phyloP scores from a whole-genome alignment of 1,140 invertebrate genomes.

The Zaprionus kolodkinae region DNA sequence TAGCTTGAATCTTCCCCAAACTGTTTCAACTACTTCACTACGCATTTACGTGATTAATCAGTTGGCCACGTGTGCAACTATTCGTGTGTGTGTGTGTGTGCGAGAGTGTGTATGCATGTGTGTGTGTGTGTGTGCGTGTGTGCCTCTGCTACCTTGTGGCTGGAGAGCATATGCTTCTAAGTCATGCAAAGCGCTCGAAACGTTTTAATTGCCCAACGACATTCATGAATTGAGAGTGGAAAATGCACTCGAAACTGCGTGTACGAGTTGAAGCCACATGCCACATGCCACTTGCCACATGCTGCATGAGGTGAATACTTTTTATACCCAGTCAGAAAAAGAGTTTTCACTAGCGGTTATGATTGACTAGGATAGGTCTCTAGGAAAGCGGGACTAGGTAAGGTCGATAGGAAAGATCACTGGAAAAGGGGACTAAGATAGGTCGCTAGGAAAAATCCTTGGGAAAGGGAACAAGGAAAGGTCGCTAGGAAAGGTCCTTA shows the following conservation, averaged over 20 bases:
- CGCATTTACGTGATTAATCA: conserved; percentile 82
- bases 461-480: too few relatives aligned
- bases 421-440: too few relatives aligned
- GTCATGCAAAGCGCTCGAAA: conserved; percentile 72
- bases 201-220: conserved; percentile 64
- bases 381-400: too few relatives aligned
- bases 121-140: conserved; percentile 11
- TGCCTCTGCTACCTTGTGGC: conserved; percentile 1
- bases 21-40: conserved; percentile 53
- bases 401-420: too few relatives aligned
- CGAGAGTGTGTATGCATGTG: conserved; percentile 10
- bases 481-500: too few relatives aligned
- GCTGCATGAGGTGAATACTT: conserved; percentile 6
- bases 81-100: background rate
- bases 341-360: background rate
- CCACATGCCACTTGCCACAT: conserved; percentile 23
- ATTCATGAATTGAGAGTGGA: conserved; percentile 40
- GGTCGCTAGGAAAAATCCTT: too few relatives aligned
- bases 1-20: conserved; percentile 21
- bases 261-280: conserved; percentile 20
- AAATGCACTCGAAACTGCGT: conserved; percentile 44
- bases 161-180: conserved; percentile 61
- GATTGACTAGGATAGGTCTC: background rate
- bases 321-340: background rate
- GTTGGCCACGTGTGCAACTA: conserved; percentile 68